Percentiles rank a stretch among this genome's conserved stretches.
Conservation (phyloP, 2,113 vertebrate genomes). For the Lampris incognitus region DNA sequence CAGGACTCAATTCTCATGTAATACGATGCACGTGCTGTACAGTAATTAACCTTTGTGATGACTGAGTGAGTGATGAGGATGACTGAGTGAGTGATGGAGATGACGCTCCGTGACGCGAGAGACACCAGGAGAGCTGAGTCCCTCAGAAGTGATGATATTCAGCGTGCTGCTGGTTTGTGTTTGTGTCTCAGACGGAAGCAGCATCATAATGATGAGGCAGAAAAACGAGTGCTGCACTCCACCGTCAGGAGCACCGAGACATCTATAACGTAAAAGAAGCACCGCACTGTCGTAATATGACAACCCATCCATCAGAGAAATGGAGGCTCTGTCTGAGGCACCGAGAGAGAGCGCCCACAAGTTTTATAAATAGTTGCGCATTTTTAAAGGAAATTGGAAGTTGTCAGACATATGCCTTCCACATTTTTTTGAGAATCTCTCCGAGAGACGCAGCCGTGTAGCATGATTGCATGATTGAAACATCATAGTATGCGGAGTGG, state of each 20-base stretch:
- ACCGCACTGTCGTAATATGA: slow-evolving; percentile 80
- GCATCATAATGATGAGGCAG: slow-evolving; percentile 70
- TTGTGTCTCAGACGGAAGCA: slow-evolving; percentile 28
- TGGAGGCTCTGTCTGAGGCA: slow-evolving; percentile 83
- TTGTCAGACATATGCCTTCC: slow-evolving; percentile 78
- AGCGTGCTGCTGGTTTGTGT: slow-evolving; percentile 65
- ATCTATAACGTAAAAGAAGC: slow-evolving; percentile 85
- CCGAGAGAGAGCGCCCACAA: slow-evolving; percentile 83
- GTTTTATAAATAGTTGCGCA: slow-evolving; percentile 81
- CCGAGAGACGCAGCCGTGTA: slow-evolving; percentile 45
- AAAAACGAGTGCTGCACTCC: slow-evolving; percentile 64
- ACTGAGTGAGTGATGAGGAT: slow-evolving; percentile 24
- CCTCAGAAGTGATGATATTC: slow-evolving; percentile 50
- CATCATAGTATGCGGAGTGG: slow-evolving; percentile 63
- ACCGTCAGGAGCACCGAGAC: slow-evolving; percentile 74
- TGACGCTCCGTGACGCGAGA: slow-evolving; percentile 16
- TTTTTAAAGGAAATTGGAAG: slow-evolving; percentile 81
- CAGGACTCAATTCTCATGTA: neutral
- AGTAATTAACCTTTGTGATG: slow-evolving; percentile 13
- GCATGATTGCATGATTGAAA: slow-evolving; percentile 77
- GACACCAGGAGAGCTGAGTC: slow-evolving; percentile 21
- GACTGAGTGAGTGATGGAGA: slow-evolving; percentile 22
- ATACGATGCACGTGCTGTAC: neutral
- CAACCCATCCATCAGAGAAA: slow-evolving; percentile 91
- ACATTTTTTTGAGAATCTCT: slow-evolving; percentile 66